phyloP scores from a whole-genome alignment of 1,140 invertebrate genomes.

The Chironomus striatipennis region DNA sequence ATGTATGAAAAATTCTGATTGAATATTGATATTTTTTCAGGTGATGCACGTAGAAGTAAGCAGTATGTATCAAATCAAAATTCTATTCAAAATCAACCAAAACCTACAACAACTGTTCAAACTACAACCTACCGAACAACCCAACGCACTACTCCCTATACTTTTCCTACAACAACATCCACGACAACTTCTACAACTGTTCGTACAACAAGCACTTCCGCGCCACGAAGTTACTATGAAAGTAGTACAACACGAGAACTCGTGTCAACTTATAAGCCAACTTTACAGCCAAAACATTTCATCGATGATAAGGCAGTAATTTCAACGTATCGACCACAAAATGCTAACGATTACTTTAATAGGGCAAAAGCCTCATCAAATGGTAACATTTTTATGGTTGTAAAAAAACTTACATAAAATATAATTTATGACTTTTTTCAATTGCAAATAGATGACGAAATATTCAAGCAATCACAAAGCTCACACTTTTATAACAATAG shows the following conservation, averaged over 20 bases:
- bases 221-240: neutral
- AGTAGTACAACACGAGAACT: neutral
- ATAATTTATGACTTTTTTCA: neutral
- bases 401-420: neutral
- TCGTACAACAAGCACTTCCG: constrained; percentile 28
- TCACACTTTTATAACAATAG: constrained; percentile 54
- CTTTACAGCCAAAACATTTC: neutral
- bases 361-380: neutral
- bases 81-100: constrained; percentile 24
- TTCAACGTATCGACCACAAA: constrained; percentile 10
- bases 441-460: constrained; percentile 41
- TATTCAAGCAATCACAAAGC: constrained; percentile 51
- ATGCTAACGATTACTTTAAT: neutral
- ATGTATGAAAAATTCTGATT: neutral
- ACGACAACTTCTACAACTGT: neutral
- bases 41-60: constrained; percentile 36
- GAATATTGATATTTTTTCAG: constrained; percentile 27
- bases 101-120: constrained; percentile 27
- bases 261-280: constrained; percentile 18
- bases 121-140: constrained; percentile 25
- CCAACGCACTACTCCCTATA: constrained; percentile 26
- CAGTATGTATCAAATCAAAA: constrained; percentile 36
- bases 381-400: neutral
- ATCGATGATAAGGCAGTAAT: neutral
- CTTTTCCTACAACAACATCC: constrained; percentile 26